phyloP scores from a whole-genome alignment of 23 tunicate species.

The Botrylloides violaceus region DNA sequence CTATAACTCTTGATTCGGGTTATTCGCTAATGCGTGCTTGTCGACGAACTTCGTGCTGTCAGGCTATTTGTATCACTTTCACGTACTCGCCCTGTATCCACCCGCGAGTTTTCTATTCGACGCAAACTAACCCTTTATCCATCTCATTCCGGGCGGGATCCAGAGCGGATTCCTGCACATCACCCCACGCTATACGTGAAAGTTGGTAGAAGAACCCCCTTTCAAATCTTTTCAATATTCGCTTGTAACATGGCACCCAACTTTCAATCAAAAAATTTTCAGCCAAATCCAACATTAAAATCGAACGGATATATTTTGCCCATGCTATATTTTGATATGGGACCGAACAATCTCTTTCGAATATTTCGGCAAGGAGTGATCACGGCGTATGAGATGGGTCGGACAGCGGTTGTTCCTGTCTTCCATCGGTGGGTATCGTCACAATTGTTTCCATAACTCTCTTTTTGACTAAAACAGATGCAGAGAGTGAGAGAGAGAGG shows the following conservation, averaged over 20 bases:
- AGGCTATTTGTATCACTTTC: too few relatives aligned
- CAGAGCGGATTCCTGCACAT: neutral
- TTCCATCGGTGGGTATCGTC: constrained; percentile 99
- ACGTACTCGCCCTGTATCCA: too few relatives aligned
- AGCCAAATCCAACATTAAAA: constrained; percentile 61
- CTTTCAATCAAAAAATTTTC: constrained; percentile 4
- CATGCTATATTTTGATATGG: constrained; percentile 99
- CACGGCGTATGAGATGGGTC: constrained; percentile 96
- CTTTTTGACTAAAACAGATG: too few relatives aligned
- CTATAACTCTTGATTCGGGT: too few relatives aligned
- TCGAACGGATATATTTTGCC: constrained; percentile 87
- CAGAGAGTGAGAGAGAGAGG: too few relatives aligned
- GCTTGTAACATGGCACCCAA: neutral
- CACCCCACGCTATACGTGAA: neutral
- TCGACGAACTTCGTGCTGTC: too few relatives aligned
- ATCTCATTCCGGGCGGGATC: neutral
- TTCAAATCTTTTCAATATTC: neutral
- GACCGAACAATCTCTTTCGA: constrained; percentile 95
- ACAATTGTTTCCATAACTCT: too few relatives aligned
- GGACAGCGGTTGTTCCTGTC: constrained; percentile 92
- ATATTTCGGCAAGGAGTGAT: constrained; percentile 93
- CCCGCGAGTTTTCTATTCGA: too few relatives aligned
- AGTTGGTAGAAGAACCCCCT: neutral
- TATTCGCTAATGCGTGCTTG: too few relatives aligned
- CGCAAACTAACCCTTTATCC: too few relatives aligned